phyloP scores from a whole-genome alignment of 2,113 vertebrate genomes.

The Gadus chalcogrammus region DNA sequence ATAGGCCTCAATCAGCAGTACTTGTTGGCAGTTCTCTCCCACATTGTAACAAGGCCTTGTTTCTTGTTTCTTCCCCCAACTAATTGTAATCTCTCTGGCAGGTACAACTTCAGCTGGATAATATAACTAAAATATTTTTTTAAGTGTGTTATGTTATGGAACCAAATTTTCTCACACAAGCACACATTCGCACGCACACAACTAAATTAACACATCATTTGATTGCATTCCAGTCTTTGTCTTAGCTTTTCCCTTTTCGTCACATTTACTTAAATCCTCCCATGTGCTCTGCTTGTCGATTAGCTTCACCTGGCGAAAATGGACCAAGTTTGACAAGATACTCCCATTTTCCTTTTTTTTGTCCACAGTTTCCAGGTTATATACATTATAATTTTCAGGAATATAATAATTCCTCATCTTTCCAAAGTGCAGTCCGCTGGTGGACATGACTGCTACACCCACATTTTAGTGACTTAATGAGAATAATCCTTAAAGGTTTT shows the following conservation, averaged over 20 bases:
- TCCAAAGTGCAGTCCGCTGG: constrained; percentile 44
- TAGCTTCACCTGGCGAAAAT: constrained; percentile 19
- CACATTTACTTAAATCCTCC: constrained; percentile 11
- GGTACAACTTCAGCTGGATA: constrained; percentile 63
- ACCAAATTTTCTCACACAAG: constrained; percentile 43
- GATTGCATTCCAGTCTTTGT: constrained; percentile 63
- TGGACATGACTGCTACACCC: constrained; percentile 6
- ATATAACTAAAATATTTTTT: constrained; percentile 12
- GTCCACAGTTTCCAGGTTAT: constrained; percentile 17
- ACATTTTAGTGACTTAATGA: constrained; percentile 9
- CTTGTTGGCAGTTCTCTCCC: constrained; percentile 78
- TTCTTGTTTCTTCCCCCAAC: constrained; percentile 26
- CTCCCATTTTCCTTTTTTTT: constrained; percentile 6
- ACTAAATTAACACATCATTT: constrained; percentile 36
- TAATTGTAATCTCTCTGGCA: constrained; percentile 77
- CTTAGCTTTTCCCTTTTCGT: constrained; percentile 46
- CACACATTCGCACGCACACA: constrained; percentile 34
- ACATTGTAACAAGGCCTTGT: constrained; percentile 68
- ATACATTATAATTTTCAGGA: neutral
- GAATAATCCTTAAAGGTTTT: constrained; percentile 9
- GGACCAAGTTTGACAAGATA: constrained; percentile 16
- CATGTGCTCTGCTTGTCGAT: constrained; percentile 14
- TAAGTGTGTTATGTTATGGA: constrained; percentile 20
- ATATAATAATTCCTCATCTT: constrained; percentile 5
- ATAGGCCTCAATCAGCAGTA: constrained; percentile 78